Evolutionary conservation across 2,797 vertebrate genomes (phyloP).

Genomic region (Parambassis ranga): DNA sequence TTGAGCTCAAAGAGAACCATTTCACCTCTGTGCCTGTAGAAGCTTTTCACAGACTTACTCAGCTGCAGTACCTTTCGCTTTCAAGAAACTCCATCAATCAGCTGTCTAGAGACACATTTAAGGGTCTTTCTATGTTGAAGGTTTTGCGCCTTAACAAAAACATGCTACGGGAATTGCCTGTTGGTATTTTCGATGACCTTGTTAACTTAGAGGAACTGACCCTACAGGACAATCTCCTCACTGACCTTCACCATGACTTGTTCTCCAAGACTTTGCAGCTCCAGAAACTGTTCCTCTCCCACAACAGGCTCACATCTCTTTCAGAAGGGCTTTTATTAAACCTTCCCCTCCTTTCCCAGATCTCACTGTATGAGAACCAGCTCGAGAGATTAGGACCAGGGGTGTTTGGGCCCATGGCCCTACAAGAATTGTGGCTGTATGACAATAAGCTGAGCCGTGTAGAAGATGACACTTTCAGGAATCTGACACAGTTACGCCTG

Average conservation of each 20-base stretch:
- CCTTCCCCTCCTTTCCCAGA: conserved; percentile 78
- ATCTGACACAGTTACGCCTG: conserved; percentile 84
- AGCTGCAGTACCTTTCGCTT: conserved; percentile 81
- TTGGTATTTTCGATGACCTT: conserved; percentile 82
- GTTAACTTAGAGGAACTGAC: conserved; percentile 83
- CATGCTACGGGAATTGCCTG: conserved; percentile 78
- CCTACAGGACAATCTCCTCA: conserved; percentile 87
- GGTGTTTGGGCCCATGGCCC: conserved; percentile 84
- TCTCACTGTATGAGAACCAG: conserved; percentile 87
- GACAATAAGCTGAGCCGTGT: conserved; percentile 86
- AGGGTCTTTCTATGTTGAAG: conserved; percentile 80
- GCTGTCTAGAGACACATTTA: conserved; percentile 78
- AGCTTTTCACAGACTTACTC: conserved; percentile 78
- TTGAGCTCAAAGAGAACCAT: conserved; percentile 72
- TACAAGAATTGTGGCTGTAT: conserved; percentile 90
- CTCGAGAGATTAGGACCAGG: conserved; percentile 79
- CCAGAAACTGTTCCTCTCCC: conserved; percentile 87
- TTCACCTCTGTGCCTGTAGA: conserved; percentile 59
- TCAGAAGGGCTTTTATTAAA: conserved; percentile 85
- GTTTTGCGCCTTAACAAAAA: conserved; percentile 87
- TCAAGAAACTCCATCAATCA: conserved; percentile 82
- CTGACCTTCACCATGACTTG: conserved; percentile 75
- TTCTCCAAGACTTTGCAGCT: conserved; percentile 85
- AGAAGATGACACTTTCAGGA: conserved; percentile 81
- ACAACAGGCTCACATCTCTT: conserved; percentile 84